These are phyloP conservation scores for Caretta caretta DNA, from an alignment of 2,113 vertebrate genomes.

Conservation along the genomic window DNA sequence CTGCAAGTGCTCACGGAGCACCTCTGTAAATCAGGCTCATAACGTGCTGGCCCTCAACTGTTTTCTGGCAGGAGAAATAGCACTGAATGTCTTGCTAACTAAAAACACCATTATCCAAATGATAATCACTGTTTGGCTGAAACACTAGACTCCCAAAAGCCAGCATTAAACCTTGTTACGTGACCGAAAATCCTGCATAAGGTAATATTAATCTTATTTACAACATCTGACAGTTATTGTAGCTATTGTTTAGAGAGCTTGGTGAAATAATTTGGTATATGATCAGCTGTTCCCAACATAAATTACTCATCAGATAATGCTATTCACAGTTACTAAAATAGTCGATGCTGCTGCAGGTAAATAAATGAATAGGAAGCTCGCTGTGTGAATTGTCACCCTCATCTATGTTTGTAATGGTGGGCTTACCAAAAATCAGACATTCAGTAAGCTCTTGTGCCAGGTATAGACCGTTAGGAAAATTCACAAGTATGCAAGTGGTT, in stretches of 20 bases:
- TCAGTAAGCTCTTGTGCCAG: background rate
- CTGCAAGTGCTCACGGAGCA: background rate
- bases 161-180: background rate
- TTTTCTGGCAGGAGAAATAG: background rate
- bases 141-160: background rate
- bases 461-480: accelerated
- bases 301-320: background rate
- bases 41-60: background rate
- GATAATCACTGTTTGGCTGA: background rate
- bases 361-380: background rate
- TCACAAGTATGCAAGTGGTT: background rate
- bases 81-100: background rate
- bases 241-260: background rate
- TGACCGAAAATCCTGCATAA: background rate
- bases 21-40: background rate
- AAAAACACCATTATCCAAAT: background rate
- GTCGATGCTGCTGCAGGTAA: background rate
- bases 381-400: background rate
- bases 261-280: background rate
- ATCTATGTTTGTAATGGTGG: background rate
- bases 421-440: background rate
- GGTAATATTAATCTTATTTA: background rate
- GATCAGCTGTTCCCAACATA: background rate
- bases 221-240: background rate
- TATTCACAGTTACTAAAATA: background rate